Evolutionary conservation across 2,797 vertebrate species (phyloP), one percentile per base, ranked within the genome.

Genomic region (Peromyscus aztecus): DNA sequence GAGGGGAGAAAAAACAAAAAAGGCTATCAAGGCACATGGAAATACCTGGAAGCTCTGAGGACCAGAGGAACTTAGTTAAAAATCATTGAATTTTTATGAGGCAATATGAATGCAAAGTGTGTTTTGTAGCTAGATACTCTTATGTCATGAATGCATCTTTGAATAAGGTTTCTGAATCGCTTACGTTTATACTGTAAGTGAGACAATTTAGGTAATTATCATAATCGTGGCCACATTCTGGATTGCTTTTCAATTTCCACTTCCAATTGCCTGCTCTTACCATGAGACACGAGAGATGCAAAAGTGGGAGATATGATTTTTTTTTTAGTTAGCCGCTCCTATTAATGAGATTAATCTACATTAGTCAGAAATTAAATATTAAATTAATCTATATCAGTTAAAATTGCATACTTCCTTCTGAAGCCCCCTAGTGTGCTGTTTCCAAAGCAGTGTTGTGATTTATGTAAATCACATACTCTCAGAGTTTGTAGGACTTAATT

Each of bases 181-280:
- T 59, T 95, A 59, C 67, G 14, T 27, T 93, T 92, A 59, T 92
- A 37, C 0, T 14, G 0, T 77, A 97, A 96, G 57, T 95, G 84
- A 97, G 88, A 91, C 31, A 86, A 89, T 97, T 97, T 95, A 97
- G 81, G 31, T 96, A 94, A 96, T 90, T 94, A 77, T 96, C 94
- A 81, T 90, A 90, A 94, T 96, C 85, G 73, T 90, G 67, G 85
- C 46, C 57, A 57, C 65, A 31, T 94, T 92, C 73, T 92, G 75
- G 81, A n/a, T 89, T 86, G 75, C 57, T 94, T 92, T 95, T 37
- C 40, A 65, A 52, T 86, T 96, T 57, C n/a, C 59, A 86, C 95
- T 95, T 93, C 61, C 81, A 93, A 89, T n/a, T 82, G 89, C 69
- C 23, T 37, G 4, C 93, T 90, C 69, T 95, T 96, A 90, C 57